Conservation (phyloP, 2,888 invertebrate genomes). For the Latrodectus elegans region DNA sequence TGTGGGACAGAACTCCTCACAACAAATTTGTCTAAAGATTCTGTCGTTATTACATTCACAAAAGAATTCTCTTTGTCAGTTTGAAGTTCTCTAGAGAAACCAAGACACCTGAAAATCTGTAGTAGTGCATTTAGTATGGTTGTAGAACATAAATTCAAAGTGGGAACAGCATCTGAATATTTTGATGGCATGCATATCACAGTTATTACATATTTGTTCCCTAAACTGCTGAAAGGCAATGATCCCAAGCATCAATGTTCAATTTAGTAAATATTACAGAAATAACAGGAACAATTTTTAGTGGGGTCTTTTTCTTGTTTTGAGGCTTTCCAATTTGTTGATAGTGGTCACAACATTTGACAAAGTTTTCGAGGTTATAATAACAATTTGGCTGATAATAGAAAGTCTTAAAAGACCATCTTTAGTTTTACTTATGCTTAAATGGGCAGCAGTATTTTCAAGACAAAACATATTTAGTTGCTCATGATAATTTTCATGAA, state of each 20-base stretch:
- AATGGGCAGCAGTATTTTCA: no score
- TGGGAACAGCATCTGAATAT: neutral
- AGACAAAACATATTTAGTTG: no score
- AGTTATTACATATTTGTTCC: no score
- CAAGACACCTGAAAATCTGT: no score
- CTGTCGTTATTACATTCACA: neutral
- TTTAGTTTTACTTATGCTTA: no score
- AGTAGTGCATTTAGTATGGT: neutral
- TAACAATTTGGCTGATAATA: no score
- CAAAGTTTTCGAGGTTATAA: no score
- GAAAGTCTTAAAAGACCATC: no score
- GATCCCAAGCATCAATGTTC: neutral
- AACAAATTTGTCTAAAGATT: neutral
- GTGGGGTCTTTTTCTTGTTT: neutral
- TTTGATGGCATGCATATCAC: neutral
- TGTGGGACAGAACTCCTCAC: neutral
- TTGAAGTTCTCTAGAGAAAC: neutral
- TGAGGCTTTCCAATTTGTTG: no score
- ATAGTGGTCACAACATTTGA: no score
- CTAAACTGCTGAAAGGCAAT: neutral
- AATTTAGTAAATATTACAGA: no score
- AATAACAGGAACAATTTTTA: constrained; percentile 12
- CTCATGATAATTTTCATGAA: no score
- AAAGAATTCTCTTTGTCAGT: neutral
- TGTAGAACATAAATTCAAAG: constrained; percentile 6